Evolutionary conservation across 2,888 invertebrate species (phyloP).

Genomic region (Eueremaeus valkanovi): DNA sequence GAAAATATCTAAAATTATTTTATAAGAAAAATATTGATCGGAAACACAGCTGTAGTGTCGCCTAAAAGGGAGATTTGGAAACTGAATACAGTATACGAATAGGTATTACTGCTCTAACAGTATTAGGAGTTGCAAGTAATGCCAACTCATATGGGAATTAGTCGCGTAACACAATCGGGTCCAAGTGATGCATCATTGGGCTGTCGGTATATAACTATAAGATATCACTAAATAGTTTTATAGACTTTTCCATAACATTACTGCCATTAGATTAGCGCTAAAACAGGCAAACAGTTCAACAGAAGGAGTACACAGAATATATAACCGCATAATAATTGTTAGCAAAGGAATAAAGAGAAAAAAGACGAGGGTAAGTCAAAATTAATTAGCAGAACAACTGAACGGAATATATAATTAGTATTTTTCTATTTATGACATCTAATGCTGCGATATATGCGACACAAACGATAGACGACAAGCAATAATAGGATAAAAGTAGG

Average conservation of each 20-base stretch:
- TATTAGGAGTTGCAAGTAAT: constrained; percentile 1
- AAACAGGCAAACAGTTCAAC: neutral
- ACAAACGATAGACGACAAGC: neutral
- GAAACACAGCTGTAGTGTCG: neutral
- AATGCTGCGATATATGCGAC: neutral
- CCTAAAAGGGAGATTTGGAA: neutral
- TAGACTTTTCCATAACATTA: constrained; percentile 9
- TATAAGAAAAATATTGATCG: too few species aligned
- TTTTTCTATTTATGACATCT: neutral
- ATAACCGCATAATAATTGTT: neutral
- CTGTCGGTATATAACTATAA: neutral
- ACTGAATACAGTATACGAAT: neutral
- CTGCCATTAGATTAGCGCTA: neutral
- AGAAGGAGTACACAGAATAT: neutral
- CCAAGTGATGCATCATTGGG: neutral
- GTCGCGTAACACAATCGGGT: neutral
- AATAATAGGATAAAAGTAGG: neutral
- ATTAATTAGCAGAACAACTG: neutral
- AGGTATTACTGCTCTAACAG: neutral
- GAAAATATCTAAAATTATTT: too few species aligned
- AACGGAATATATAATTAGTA: neutral
- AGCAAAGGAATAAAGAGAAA: neutral
- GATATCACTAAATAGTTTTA: constrained; percentile 11
- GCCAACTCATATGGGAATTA: neutral
- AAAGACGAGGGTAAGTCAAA: neutral